Base-by-base conservation (phyloP, 2,113 vertebrate genomes). In the western clawed frog (Xenopus tropicalis) region DNA sequence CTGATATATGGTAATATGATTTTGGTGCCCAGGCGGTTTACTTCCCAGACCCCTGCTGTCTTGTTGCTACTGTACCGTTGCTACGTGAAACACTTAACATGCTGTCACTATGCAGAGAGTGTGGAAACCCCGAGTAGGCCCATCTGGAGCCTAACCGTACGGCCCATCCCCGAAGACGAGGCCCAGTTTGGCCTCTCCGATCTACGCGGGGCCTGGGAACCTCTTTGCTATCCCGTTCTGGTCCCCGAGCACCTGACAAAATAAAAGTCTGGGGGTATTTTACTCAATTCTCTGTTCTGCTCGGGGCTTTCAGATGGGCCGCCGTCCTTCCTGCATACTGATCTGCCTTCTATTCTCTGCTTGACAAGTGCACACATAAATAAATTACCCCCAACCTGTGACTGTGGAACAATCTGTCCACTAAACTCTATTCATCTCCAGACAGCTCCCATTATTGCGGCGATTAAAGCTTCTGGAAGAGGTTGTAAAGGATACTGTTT, bases 41-140 rank as follows among this genome's bases (percentile, higher is more conserved):
- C 6, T 37, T 88, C 87, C 88, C 88, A 89, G 86, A 52, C 86
- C 86, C 84, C 84, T 70, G 84, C 82, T 79, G 86, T n/a, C 85
- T 61, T 19, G n/a, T 56, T 0, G 78, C 81, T 85, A 85, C 86
- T 82, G 82, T 83, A 85, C 72, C 3, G 88, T 91, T 89, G 89
- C 90, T 83, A 90, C 84, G 88, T 86, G 84, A 78, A 81, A 16
- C 63, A 80, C 79, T 81, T 69, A 64, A 71, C 37, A 56, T 1
- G 44, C 80, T 42, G 70, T 64, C 17, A 79, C 84, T 80, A 80
- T 76, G 84, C 78, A 20, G 73, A 76, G 66, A 58, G 54, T 68
- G 58, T 61, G 57, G 66, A 68, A 54, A 69, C 43, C 58, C 43
- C 17, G 4, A 2, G 70, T 24, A 56, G 82, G 74, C 82, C 88